These are phyloP conservation scores for Mycalesis mineus DNA, from an alignment of 2,888 invertebrate genomes.

Conservation along the genomic window DNA sequence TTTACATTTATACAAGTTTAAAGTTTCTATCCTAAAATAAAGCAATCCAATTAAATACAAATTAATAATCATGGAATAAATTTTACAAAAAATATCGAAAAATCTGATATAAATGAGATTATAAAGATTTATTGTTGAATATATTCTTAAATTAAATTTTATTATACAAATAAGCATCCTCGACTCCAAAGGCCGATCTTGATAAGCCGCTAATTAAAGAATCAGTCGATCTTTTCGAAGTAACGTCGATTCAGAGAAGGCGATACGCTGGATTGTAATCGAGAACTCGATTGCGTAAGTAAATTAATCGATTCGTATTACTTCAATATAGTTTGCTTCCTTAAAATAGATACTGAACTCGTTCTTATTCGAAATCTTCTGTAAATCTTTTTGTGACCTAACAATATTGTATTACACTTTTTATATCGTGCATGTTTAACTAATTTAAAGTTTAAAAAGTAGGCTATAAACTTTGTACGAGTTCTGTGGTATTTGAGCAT, in stretches of 20 bases:
- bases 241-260: slow-evolving; percentile 36
- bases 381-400: slow-evolving; percentile 40
- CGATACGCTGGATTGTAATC: slow-evolving; percentile 61
- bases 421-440: slow-evolving; percentile 25
- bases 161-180: slow-evolving; percentile 27
- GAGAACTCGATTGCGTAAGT: slow-evolving; percentile 62
- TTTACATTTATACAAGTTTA: too few relatives aligned
- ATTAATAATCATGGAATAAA: slow-evolving; percentile 20
- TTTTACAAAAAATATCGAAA: slow-evolving; percentile 13
- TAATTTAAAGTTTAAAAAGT: neutral
- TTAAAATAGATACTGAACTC: slow-evolving; percentile 48
- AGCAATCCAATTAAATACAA: neutral
- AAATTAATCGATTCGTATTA: slow-evolving; percentile 68
- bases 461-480: neutral
- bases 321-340: slow-evolving; percentile 63
- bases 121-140: slow-evolving; percentile 18
- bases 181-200: slow-evolving; percentile 31
- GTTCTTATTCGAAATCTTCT: slow-evolving; percentile 51
- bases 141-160: slow-evolving; percentile 24
- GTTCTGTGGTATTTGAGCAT: neutral
- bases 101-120: slow-evolving; percentile 16
- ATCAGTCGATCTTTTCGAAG: slow-evolving; percentile 35
- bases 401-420: slow-evolving; percentile 42
- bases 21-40: neutral
- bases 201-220: slow-evolving; percentile 42